Evolutionary conservation across 1,140 invertebrate species (phyloP).

Genomic region (Nasonia longicornis): DNA sequence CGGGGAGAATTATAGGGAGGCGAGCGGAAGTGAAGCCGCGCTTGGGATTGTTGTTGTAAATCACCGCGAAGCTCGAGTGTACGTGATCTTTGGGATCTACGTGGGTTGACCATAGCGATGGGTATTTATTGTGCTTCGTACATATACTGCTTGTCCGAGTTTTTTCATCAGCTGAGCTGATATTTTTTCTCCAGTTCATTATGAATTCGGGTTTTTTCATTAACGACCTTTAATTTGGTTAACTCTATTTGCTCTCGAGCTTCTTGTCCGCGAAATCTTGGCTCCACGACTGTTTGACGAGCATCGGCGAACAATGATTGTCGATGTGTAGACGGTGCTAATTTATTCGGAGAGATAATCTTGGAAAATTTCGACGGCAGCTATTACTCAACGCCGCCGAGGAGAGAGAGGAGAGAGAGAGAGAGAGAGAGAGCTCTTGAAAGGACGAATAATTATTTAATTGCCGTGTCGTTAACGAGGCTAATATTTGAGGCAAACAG

Average conservation of each 20-base stretch:
- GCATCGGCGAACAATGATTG: no score
- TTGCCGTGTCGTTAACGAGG: background rate
- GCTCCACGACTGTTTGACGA: background rate
- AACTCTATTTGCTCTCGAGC: background rate
- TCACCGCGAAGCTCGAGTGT: conserved; percentile 23
- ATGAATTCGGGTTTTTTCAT: no score
- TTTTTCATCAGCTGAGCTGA: background rate
- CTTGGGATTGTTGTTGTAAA: conserved; percentile 40
- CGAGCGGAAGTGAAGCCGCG: background rate
- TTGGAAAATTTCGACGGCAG: background rate
- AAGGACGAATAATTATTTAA: background rate
- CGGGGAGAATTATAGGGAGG: conserved; percentile 24
- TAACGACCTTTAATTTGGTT: background rate
- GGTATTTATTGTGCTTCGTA: background rate
- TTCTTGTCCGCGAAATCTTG: background rate
- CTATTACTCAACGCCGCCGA: background rate
- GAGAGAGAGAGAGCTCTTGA: background rate
- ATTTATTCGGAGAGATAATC: background rate
- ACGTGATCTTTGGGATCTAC: conserved; percentile 15
- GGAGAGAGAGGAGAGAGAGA: no score
- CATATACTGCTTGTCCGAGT: background rate
- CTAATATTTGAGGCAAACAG: background rate
- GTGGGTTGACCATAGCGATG: background rate
- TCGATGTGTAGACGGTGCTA: background rate
- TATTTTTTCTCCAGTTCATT: no score